These are phyloP conservation scores for Gryon sp. DNA, from an alignment of 1,140 invertebrate genomes.

Conservation along the genomic window DNA sequence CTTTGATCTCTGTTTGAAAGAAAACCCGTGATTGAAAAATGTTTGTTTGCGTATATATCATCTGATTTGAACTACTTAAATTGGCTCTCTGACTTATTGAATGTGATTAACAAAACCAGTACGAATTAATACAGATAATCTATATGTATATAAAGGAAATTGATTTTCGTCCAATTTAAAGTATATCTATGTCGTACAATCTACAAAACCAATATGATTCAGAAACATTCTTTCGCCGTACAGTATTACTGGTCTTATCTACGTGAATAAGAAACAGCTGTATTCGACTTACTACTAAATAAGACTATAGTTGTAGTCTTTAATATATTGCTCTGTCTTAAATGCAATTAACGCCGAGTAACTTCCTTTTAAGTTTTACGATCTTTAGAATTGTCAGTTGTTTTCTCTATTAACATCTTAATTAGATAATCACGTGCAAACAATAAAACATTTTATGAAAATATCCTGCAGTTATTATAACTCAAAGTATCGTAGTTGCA, in stretches of 20 bases:
- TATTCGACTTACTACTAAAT: conserved; percentile 4
- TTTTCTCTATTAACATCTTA: conserved; percentile 43
- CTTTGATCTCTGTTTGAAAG: conserved; percentile 8
- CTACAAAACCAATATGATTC: conserved; percentile 21
- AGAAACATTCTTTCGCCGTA: conserved; percentile 22
- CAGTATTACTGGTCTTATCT: conserved; percentile 9
- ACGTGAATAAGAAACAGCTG: conserved; percentile 40
- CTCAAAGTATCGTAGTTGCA: no score
- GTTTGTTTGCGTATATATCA: conserved; percentile 25
- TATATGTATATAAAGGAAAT: conserved; percentile 19
- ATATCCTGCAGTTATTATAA: conserved; percentile 7
- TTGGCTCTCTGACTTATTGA: conserved; percentile 45
- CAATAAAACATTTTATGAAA: conserved; percentile 3
- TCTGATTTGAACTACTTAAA: conserved; percentile 40
- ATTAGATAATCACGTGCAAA: conserved; percentile 36
- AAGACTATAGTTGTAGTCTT: conserved; percentile 16
- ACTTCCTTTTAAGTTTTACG: conserved; percentile 45
- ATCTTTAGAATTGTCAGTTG: conserved; percentile 30
- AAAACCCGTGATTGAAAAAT: conserved; percentile 22
- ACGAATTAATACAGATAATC: conserved; percentile 25
- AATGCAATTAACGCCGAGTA: conserved; percentile 46
- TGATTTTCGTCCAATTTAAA: conserved; percentile 16
- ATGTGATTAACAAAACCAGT: conserved; percentile 40
- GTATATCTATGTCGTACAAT: conserved; percentile 21
- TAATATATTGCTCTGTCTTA: conserved; percentile 26